Evolutionary conservation across 2,113 vertebrate species (phyloP), one percentile per base, ranked within the genome.

Genomic region (Macaca fascicularis): DNA sequence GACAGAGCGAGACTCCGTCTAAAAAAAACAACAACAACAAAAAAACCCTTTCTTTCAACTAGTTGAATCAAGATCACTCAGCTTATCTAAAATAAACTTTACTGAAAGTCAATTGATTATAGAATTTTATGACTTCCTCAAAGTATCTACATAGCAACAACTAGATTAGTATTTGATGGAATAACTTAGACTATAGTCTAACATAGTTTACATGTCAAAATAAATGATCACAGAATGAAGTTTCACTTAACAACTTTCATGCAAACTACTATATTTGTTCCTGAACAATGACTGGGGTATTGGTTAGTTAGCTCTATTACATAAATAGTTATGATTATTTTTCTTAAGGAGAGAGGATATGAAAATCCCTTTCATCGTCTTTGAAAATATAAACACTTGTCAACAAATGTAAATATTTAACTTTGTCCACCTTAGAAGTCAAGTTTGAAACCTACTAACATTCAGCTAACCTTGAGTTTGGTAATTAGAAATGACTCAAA

Each of bases 371-470:
- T 82, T 84, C 6, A 93, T 91, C 45, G 59, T 80, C 40, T 69
- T 94, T 76, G 70, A 85, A 78, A 75, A 57, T 80, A 69, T 22
- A 67, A 32, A 55, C 40, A 76, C 25, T 45, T 91, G 86, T 78
- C 38, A 78, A 78, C 61, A 85, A n/a, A 48, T n/a, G 20, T 64
- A 97, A 81, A 43, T 93, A 91, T 89, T 81, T 83, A 80, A 74
- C 6, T 72, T 83, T 93, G 80, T 97, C 35, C 67, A 80, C 72
- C n/a, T 87, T 61, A 61, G 50, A 94, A 96, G n/a, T 19, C 22
- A 79, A 45, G 12, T 23, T 50, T 97, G 69, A 89, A 92, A 83
- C 27, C 16, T 83, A 89, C 74, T 79, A 94, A 82, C 50, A 57
- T 7, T 81, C 6, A 48, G 8, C 35, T 90, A 93, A 23, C 25